phyloP scores from a whole-genome alignment of 2,797 vertebrate species.

The Myotis planiceps region DNA sequence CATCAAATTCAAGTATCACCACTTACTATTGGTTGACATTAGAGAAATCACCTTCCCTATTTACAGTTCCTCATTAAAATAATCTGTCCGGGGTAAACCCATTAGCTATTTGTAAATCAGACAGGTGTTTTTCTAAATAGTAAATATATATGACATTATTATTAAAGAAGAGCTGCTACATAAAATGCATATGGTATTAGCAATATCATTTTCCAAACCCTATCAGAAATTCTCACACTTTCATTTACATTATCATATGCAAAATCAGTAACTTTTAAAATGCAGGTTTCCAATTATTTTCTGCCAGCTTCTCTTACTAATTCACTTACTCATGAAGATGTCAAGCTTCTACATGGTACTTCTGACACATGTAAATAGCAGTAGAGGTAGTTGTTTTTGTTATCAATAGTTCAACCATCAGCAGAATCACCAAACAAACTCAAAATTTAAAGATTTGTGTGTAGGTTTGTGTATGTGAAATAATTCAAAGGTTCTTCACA shows the following conservation, averaged over 20 bases:
- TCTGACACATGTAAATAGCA: background rate
- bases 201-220: background rate
- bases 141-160: background rate
- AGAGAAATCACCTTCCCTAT: background rate
- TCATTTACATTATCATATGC: background rate
- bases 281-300: background rate
- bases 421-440: background rate
- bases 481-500: background rate
- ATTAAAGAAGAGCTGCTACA: background rate
- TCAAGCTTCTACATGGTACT: background rate
- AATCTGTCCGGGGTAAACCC: background rate
- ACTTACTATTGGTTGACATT: background rate
- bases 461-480: background rate
- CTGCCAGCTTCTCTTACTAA: background rate
- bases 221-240: slow-evolving; percentile 18
- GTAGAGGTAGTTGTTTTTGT: background rate
- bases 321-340: slow-evolving; percentile 13
- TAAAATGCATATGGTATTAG: background rate
- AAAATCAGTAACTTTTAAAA: background rate
- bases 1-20: background rate
- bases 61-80: background rate
- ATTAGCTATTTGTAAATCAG: background rate
- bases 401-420: background rate
- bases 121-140: background rate
- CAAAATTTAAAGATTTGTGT: background rate